A percentile compares a stretch with the other conserved stretches of the same genome.
These are phyloP conservation scores for Leucophenga varia DNA, from an alignment of 1,140 invertebrate genomes.

Conservation along the genomic window DNA sequence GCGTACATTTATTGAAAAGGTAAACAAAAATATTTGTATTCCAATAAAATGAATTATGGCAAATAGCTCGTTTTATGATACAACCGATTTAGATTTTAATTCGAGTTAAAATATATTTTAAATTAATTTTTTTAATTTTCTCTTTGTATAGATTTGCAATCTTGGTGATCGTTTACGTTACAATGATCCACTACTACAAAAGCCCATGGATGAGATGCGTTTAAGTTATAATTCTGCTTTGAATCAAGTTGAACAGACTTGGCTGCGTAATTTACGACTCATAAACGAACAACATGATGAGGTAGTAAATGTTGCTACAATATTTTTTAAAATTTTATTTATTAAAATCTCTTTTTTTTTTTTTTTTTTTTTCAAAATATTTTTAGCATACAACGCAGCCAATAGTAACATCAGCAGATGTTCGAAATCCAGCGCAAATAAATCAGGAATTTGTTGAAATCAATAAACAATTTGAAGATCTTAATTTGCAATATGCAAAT, in stretches of 20 bases:
- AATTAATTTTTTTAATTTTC: neutral
- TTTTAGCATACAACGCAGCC: constrained; percentile 10
- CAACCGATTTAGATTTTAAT: neutral
- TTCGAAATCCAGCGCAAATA: constrained; percentile 30
- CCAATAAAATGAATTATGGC: no score
- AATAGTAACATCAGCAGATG: constrained; percentile 12
- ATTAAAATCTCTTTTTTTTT: neutral
- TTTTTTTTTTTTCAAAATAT: no score
- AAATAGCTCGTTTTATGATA: neutral
- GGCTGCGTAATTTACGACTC: constrained; percentile 58
- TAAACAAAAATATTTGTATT: constrained; percentile 52
- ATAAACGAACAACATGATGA: constrained; percentile 41
- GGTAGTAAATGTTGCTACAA: constrained; percentile 27
- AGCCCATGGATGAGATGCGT: constrained; percentile 32
- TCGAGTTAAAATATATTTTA: neutral
- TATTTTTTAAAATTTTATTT: no score
- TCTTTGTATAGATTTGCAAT: constrained; percentile 29
- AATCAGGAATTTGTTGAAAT: constrained; percentile 53
- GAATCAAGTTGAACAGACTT: constrained; percentile 58
- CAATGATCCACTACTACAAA: constrained; percentile 68
- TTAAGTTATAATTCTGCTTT: neutral
- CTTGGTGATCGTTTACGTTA: constrained; percentile 68
- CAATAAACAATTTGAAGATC: constrained; percentile 48
- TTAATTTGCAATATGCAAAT: constrained; percentile 48
- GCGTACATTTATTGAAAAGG: constrained; percentile 64